These are phyloP conservation scores for Leucoraja ocellata DNA, from an alignment of 2,797 vertebrate species.

Conservation along the genomic window DNA sequence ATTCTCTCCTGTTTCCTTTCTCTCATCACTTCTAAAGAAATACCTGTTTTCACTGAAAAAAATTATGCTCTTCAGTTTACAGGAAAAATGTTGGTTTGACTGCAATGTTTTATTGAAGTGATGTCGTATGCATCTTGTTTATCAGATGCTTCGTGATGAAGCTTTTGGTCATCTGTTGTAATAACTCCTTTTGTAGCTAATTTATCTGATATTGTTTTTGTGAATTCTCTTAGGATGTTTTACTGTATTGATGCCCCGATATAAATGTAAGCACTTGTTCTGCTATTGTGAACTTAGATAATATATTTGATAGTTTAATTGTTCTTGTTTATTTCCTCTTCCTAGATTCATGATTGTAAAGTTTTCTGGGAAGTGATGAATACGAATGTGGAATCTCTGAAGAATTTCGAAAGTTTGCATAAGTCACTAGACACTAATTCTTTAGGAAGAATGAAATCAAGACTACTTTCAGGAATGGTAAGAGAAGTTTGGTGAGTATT, in stretches of 20 bases:
- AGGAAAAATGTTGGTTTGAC: neutral
- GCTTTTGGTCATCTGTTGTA: neutral
- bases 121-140: neutral
- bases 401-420: constrained; percentile 65
- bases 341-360: constrained; percentile 64
- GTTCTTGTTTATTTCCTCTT: constrained; percentile 38
- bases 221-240: neutral
- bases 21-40: neutral
- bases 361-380: constrained; percentile 83
- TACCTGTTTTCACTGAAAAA: neutral
- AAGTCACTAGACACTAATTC: constrained; percentile 63
- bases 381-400: constrained; percentile 72
- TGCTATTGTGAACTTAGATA: neutral
- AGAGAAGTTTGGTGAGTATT: constrained; percentile 8
- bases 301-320: constrained; percentile 36
- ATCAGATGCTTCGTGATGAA: neutral
- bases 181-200: neutral
- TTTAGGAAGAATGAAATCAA: constrained; percentile 65
- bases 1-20: neutral
- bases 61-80: neutral
- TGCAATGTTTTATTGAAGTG: neutral
- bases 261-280: neutral
- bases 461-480: constrained; percentile 61
- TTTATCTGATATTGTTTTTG: neutral
- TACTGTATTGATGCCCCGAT: neutral